Evolutionary conservation across 2,888 invertebrate genomes (phyloP).

Genomic region (Eupithecia subumbrata): DNA sequence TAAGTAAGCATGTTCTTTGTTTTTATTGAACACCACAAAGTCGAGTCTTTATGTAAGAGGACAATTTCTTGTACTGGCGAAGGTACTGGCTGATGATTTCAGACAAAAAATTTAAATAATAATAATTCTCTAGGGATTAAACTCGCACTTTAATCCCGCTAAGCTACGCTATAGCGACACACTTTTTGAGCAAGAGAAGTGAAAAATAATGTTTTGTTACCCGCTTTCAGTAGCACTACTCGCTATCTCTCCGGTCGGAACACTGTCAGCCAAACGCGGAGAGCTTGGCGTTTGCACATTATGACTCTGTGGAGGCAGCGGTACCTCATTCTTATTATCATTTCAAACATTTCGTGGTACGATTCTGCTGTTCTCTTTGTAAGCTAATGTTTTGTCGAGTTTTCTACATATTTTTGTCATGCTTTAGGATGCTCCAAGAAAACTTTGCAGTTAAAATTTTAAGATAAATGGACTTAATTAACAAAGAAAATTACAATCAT

Average conservation of each 20-base stretch:
- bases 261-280: slow-evolving; percentile 80
- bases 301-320: slow-evolving; percentile 72
- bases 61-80: too few relatives aligned
- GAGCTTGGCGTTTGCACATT: slow-evolving; percentile 82
- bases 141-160: too few relatives aligned
- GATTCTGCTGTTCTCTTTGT: slow-evolving; percentile 32
- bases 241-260: slow-evolving; percentile 60
- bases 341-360: slow-evolving; percentile 47
- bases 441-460: too few relatives aligned
- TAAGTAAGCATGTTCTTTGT: too few relatives aligned
- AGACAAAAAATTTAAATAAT: too few relatives aligned
- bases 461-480: background rate
- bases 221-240: slow-evolving; percentile 55
- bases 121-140: too few relatives aligned
- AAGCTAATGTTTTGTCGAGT: slow-evolving; percentile 25
- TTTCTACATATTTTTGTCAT: slow-evolving; percentile 13
- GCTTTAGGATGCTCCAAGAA: background rate
- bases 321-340: slow-evolving; percentile 60
- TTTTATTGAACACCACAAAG: too few relatives aligned
- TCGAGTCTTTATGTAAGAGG: too few relatives aligned
- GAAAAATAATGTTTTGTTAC: background rate
- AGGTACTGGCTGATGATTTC: too few relatives aligned
- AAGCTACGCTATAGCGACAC: too few relatives aligned
- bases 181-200: too few relatives aligned
- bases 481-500: background rate